Percentiles rank a stretch among this genome's conserved stretches.
Conservation (phyloP, 2,113 vertebrate species). For the Cynocephalus volans region DNA sequence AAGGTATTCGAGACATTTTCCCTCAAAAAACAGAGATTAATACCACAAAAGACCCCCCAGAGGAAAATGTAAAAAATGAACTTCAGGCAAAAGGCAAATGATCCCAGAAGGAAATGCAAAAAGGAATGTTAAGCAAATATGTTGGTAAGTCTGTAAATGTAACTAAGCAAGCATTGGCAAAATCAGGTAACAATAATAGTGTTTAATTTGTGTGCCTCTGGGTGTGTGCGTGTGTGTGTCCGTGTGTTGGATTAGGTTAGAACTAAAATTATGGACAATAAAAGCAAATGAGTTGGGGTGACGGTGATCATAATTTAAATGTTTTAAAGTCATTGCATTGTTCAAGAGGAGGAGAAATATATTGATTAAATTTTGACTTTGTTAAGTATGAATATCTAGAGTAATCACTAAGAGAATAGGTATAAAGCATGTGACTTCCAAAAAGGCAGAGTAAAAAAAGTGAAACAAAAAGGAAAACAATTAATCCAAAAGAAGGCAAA, state of each 20-base stretch:
- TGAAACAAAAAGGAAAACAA: background rate
- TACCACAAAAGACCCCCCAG: background rate
- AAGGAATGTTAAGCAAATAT: background rate
- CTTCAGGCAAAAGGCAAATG: background rate
- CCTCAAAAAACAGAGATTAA: background rate
- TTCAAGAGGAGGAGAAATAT: background rate
- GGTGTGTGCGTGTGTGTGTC: background rate
- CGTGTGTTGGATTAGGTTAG: background rate
- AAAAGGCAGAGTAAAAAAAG: background rate
- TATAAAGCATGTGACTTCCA: background rate
- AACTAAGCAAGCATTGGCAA: background rate
- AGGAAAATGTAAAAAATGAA: background rate
- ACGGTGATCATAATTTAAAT: background rate
- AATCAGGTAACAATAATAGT: background rate
- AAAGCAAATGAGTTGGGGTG: background rate
- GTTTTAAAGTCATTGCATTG: background rate
- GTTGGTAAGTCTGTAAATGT: background rate
- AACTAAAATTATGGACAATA: background rate
- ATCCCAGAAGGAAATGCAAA: background rate
- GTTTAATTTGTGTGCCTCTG: background rate
- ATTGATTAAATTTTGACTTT: background rate
- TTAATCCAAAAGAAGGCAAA: background rate
- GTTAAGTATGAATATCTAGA: background rate
- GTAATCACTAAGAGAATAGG: background rate
- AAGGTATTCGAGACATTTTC: background rate